Evolutionary conservation across 2,888 invertebrate genomes (phyloP).

Genomic region (Phalera bucephala): DNA sequence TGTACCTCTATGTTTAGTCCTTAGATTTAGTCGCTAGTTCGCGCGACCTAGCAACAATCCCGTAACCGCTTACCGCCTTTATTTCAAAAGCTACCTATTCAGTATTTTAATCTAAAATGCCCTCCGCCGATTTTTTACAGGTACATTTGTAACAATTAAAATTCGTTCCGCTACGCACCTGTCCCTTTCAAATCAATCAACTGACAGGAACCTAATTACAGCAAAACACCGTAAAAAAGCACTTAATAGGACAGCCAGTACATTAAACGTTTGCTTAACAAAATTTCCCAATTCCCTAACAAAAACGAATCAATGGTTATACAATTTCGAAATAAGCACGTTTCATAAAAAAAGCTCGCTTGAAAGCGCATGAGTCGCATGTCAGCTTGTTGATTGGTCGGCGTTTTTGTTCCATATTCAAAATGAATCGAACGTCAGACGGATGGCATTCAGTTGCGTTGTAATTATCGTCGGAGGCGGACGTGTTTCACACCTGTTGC

Average conservation of each 20-base stretch:
- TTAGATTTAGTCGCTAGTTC: too few species aligned
- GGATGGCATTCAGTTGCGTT: conserved; percentile 35
- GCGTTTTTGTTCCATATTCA: conserved; percentile 61
- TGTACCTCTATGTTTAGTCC: too few species aligned
- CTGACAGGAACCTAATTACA: conserved; percentile 17
- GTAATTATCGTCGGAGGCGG: conserved; percentile 44
- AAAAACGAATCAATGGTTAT: conserved; percentile 11
- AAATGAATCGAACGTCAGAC: conserved; percentile 41
- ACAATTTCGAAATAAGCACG: conserved; percentile 36
- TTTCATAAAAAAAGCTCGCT: conserved; percentile 17
- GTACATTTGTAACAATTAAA: too few species aligned
- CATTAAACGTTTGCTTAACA: conserved; percentile 3
- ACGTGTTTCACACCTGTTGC: conserved; percentile 56
- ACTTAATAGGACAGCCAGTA: conserved; percentile 21
- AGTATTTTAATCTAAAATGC: background rate
- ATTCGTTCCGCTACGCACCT: too few species aligned
- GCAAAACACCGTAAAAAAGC: conserved; percentile 29
- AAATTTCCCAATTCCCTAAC: conserved; percentile 4
- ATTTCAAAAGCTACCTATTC: too few species aligned
- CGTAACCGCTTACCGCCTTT: too few species aligned
- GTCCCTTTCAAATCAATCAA: conserved; percentile 33
- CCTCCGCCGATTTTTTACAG: conserved; percentile 9
- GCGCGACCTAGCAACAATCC: too few species aligned
- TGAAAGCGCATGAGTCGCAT: conserved; percentile 61
- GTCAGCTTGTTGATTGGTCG: conserved; percentile 58